These are phyloP conservation scores for Oxygymnocypris stewartii DNA, from an alignment of 2,113 vertebrate species.

Conservation along the genomic window DNA sequence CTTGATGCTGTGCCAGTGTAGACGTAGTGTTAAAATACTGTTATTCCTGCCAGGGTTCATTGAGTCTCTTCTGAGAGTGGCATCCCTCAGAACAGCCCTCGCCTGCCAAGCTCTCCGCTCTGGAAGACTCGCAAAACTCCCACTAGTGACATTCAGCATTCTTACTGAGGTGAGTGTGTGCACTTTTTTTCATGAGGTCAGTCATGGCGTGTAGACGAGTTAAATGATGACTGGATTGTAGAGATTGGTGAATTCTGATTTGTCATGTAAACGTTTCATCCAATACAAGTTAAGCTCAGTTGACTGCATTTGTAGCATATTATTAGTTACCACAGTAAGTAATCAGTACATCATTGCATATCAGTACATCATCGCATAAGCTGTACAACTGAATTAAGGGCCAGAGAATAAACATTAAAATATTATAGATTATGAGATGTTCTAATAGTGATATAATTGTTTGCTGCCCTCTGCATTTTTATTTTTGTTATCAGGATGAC, in stretches of 20 bases:
- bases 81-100: constrained; percentile 40
- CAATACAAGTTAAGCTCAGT: not conserved
- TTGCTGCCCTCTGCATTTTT: not conserved
- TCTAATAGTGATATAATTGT: not conserved
- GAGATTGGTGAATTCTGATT: not conserved
- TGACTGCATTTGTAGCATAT: not conserved
- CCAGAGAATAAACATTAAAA: not conserved
- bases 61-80: constrained; percentile 46
- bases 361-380: not conserved
- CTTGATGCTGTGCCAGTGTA: not conserved
- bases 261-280: not conserved
- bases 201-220: not conserved
- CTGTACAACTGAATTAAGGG: not conserved
- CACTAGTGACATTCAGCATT: constrained; percentile 47
- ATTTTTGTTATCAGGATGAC: not conserved
- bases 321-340: not conserved
- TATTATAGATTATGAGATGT: not conserved
- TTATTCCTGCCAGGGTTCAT: constrained; percentile 47
- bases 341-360: not conserved
- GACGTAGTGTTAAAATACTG: constrained; percentile 42
- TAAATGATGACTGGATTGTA: constrained; percentile 6
- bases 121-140: constrained; percentile 43
- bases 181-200: not conserved
- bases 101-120: constrained; percentile 47
- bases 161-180: constrained; percentile 39